Percentiles rank a stretch among this genome's conserved stretches.
Evolutionary conservation across 1,140 invertebrate species (phyloP).

Genomic region (Calephelis virginiensis): DNA sequence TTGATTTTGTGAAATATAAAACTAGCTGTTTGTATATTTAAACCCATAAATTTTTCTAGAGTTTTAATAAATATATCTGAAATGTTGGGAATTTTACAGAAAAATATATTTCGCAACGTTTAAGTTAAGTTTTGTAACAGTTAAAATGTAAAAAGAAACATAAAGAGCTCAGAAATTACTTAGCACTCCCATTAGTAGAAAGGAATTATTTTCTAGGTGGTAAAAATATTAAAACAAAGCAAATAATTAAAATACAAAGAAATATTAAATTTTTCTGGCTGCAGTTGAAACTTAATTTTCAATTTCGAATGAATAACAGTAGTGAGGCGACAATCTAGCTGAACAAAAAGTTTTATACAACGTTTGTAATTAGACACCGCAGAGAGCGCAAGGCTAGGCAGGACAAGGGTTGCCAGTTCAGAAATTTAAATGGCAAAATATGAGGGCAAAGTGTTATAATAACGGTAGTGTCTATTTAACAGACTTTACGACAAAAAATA

Average conservation of each 20-base stretch:
- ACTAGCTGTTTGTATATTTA: too few relatives aligned
- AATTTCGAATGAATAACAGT: constrained; percentile 65
- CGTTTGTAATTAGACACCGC: constrained; percentile 66
- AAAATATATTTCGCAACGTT: neutral
- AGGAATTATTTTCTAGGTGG: constrained; percentile 7
- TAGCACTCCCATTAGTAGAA: neutral
- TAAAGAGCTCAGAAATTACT: neutral
- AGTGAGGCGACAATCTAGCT: constrained; percentile 60
- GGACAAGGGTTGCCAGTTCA: neutral
- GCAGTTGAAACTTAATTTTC: constrained; percentile 62
- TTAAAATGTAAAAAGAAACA: neutral
- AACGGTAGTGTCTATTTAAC: too few relatives aligned
- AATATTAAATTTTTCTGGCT: constrained; percentile 28
- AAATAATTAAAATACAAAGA: constrained; percentile 26
- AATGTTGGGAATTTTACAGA: too few relatives aligned
- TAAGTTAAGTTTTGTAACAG: neutral
- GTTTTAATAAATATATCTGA: too few relatives aligned
- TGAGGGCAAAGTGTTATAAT: too few relatives aligned
- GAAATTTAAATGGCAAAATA: neutral
- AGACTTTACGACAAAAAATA: too few relatives aligned
- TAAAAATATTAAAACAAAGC: constrained; percentile 17
- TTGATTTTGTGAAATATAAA: too few relatives aligned
- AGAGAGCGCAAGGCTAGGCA: constrained; percentile 14
- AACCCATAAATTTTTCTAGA: too few relatives aligned
- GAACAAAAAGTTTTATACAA: constrained; percentile 65